phyloP scores from a whole-genome alignment of 2,113 vertebrate genomes.

The Mungos mungo region DNA sequence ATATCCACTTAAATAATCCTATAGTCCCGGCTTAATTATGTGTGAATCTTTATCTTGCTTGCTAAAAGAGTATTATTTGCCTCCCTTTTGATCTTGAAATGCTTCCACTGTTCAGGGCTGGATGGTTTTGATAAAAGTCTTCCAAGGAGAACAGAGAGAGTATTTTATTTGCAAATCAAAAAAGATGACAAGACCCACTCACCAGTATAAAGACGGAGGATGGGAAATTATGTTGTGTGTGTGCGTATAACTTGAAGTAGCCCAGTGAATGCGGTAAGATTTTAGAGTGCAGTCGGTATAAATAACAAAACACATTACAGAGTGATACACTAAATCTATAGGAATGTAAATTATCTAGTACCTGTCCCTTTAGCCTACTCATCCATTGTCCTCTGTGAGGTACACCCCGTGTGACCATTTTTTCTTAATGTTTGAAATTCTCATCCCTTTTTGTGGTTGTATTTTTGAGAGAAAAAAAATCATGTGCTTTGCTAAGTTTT shows the following conservation, averaged over 20 bases:
- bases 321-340: background rate
- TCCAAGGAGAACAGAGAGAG: conserved; percentile 34
- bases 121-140: conserved; percentile 62
- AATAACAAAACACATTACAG: background rate
- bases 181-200: conserved; percentile 32
- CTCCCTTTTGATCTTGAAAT: conserved; percentile 68
- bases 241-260: background rate
- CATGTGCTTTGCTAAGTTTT: conserved; percentile 23
- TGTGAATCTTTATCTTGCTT: conserved; percentile 60
- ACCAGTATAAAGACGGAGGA: background rate
- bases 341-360: background rate
- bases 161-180: conserved; percentile 64
- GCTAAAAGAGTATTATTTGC: conserved; percentile 34
- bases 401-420: background rate
- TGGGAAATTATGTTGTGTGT: conserved; percentile 22
- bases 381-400: background rate
- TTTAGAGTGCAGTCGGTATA: background rate
- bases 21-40: conserved; percentile 56
- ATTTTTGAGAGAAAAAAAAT: conserved; percentile 17
- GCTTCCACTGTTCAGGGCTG: conserved; percentile 45
- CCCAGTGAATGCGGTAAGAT: background rate
- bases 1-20: conserved; percentile 34
- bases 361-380: background rate
- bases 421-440: background rate
- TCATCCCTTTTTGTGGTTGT: conserved; percentile 42